Base-by-base conservation (phyloP, 2,113 vertebrate species). In the Pachycephala philippinensis region DNA sequence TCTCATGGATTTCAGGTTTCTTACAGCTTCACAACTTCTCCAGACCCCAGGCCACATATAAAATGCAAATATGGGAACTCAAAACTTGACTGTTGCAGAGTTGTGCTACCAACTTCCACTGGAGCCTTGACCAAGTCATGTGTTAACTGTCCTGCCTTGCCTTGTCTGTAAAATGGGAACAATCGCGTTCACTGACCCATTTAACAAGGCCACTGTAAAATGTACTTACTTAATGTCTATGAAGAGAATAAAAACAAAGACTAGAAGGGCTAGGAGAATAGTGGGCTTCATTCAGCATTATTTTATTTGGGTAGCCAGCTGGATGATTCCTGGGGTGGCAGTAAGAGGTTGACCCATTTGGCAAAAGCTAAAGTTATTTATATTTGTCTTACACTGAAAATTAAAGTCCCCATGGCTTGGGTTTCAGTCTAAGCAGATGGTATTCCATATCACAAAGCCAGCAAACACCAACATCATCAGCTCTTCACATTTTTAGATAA, bases 331-430 rank as follows among this genome's bases (percentile, higher is more conserved):
- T 92, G 77, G 27, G n/a, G 52, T 88, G 65, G 45, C 87, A 84
- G 40, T 56, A 83, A 81, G 84, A 87, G 47, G 31, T 52, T 95
- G 95, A 89, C 77, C 90, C 56, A 94, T 92, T 95, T 96, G 91
- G 84, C 76, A 93, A 81, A 91, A 94, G 81, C 21, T 70, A 44
- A 80, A 63, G 37, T 82, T 71, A 92, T 90, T 94, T 96, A 70
- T 81, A 65, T 85, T 96, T 94, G 82, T 81, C 57, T 90, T 80
- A 57, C 77, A 56, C 54, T 59, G 81, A 60, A 90, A 71, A 84
- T 27, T 93, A 92, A 72, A 14, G 47, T 77, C 49, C 44, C 44
- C 8, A 5, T 75, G 65, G 56, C 53, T 65, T 84, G 49, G 27
- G 28, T 90, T 91, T 94, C 59, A 68, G 49, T 33, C 60, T 89